These are phyloP conservation scores for Petrolisthes manimaculis DNA, from an alignment of 2,888 invertebrate genomes.

Conservation along the genomic window DNA sequence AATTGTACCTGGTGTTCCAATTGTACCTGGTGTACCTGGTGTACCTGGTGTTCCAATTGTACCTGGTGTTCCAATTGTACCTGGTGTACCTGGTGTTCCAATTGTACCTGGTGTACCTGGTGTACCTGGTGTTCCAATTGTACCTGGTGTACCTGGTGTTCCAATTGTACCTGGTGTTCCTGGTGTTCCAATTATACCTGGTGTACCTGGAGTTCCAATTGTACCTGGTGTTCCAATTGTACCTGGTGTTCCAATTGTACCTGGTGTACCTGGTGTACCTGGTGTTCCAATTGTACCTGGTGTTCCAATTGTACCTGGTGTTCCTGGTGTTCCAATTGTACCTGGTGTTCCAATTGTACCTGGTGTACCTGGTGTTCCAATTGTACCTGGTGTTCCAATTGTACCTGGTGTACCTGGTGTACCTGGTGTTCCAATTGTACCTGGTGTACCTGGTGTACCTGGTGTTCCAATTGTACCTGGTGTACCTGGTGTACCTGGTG, in stretches of 20 bases:
- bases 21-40: background rate
- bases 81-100: background rate
- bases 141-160: background rate
- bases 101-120: background rate
- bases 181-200: background rate
- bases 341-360: background rate
- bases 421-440: background rate
- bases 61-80: background rate
- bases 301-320: background rate
- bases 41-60: background rate
- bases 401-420: background rate
- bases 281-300: background rate
- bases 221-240: background rate
- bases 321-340: background rate
- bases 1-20: background rate
- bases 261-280: background rate
- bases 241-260: constrained; percentile 4
- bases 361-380: background rate
- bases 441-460: constrained; percentile 19
- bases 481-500: background rate
- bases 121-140: background rate
- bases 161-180: background rate
- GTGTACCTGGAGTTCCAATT: background rate
- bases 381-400: background rate
- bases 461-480: constrained; percentile 21